These are phyloP conservation scores for Andrena haemorrhoa DNA, from an alignment of 2,888 invertebrate species.

Conservation along the genomic window DNA sequence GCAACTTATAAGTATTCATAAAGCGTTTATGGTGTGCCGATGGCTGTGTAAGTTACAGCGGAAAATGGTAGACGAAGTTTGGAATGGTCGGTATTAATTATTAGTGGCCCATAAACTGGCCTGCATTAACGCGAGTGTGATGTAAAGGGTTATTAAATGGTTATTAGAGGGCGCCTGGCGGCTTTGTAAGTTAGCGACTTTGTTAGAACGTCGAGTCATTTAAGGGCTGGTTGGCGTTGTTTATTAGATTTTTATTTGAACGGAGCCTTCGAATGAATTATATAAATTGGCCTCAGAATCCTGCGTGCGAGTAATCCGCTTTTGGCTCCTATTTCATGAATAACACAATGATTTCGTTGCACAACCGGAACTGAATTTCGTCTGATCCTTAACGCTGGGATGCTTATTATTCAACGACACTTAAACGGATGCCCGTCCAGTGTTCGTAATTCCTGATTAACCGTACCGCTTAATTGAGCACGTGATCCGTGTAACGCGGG, in stretches of 20 bases:
- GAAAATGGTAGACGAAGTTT: not conserved
- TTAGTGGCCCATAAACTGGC: not conserved
- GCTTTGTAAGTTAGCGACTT: not conserved
- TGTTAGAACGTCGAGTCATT: not conserved
- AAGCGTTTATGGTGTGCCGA: not conserved
- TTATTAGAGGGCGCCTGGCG: not conserved
- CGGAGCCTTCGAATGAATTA: not conserved
- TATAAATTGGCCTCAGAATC: not conserved
- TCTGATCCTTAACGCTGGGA: not conserved
- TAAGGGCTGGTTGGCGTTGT: not conserved
- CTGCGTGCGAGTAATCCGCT: not conserved
- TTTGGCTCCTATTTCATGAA: not conserved
- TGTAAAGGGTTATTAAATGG: conserved; percentile 2
- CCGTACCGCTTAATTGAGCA: conserved; percentile 56
- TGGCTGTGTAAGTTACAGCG: not conserved
- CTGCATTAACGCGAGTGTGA: not conserved
- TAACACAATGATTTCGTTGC: not conserved
- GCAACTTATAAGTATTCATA: not conserved
- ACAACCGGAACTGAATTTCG: not conserved
- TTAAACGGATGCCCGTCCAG: conserved; percentile 19
- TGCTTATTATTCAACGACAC: conserved; percentile 41
- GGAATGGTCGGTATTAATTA: conserved; percentile 14
- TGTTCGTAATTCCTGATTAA: conserved; percentile 61
- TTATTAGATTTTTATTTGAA: not conserved
- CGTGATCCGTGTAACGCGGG: conserved; percentile 32